A percentile compares a stretch with the other conserved stretches of the same genome.
phyloP scores from a whole-genome alignment of 2,113 vertebrate genomes.

The Uria aalge region DNA sequence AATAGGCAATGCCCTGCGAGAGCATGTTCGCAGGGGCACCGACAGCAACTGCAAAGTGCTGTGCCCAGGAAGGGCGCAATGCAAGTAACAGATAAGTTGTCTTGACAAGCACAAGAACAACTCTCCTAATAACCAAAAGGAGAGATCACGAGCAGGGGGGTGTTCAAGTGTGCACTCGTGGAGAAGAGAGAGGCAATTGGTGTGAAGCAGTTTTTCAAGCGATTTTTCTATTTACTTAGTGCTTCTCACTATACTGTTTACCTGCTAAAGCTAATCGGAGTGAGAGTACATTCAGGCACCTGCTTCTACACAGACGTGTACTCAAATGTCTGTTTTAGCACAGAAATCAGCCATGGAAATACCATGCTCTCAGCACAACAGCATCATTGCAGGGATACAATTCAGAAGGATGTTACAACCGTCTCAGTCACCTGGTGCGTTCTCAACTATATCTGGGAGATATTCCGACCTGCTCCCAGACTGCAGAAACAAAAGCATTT shows the following conservation, averaged over 20 bases:
- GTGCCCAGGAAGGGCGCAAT: not conserved
- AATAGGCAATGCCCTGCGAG: not conserved
- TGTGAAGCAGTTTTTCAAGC: not conserved
- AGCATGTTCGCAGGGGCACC: accelerated
- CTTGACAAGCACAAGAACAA: not conserved
- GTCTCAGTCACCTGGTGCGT: not conserved
- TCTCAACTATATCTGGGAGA: not conserved
- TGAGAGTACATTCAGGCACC: not conserved
- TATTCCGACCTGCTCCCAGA: not conserved
- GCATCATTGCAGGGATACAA: not conserved
- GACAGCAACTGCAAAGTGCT: not conserved
- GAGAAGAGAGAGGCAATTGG: not conserved
- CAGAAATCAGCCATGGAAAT: not conserved
- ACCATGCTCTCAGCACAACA: accelerated
- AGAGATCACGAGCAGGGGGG: not conserved
- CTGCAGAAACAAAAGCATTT: not conserved
- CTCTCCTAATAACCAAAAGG: not conserved
- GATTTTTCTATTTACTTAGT: not conserved
- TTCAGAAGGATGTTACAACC: not conserved
- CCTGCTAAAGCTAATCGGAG: not conserved
- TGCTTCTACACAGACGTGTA: not conserved
- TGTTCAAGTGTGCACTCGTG: accelerated
- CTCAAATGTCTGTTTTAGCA: not conserved
- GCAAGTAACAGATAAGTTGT: not conserved
- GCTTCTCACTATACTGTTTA: not conserved